Percentiles rank a stretch among this genome's conserved stretches.
Evolutionary conservation across 2,797 vertebrate genomes (phyloP).

Genomic region (Diglossa cyanea): DNA sequence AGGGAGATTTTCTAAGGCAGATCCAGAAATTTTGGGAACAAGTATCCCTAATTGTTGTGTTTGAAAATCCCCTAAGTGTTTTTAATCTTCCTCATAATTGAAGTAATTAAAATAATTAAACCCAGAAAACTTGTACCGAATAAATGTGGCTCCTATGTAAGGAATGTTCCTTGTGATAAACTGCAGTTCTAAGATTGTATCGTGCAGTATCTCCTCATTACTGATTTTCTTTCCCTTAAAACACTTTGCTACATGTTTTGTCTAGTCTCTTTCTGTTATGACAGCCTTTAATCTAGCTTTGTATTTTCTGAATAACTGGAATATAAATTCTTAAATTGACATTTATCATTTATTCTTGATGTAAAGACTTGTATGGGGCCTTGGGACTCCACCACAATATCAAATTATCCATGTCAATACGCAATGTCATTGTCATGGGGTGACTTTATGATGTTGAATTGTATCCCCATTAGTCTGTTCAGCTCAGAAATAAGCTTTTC

Average conservation of each 20-base stretch:
- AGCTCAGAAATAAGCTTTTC: background rate
- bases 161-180: background rate
- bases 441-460: background rate
- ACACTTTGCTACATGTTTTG: conserved; percentile 3
- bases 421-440: rapidly evolving
- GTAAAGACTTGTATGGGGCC: background rate
- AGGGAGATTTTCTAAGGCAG: background rate
- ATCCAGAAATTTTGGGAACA: background rate
- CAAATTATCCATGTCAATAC: background rate
- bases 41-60: background rate
- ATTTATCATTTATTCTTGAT: background rate
- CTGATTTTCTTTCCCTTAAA: background rate
- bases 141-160: background rate
- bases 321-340: background rate
- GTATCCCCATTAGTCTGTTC: background rate
- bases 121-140: background rate
- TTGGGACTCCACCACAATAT: background rate
- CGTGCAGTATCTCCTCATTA: background rate
- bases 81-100: background rate
- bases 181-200: background rate
- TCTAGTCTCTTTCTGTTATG: conserved; percentile 1
- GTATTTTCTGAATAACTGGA: background rate
- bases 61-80: conserved; percentile 23
- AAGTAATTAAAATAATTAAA: conserved; percentile 53
- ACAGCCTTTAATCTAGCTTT: background rate